Base-by-base conservation (phyloP, 2,888 invertebrate species). In the Agonopterix subpropinquella region DNA sequence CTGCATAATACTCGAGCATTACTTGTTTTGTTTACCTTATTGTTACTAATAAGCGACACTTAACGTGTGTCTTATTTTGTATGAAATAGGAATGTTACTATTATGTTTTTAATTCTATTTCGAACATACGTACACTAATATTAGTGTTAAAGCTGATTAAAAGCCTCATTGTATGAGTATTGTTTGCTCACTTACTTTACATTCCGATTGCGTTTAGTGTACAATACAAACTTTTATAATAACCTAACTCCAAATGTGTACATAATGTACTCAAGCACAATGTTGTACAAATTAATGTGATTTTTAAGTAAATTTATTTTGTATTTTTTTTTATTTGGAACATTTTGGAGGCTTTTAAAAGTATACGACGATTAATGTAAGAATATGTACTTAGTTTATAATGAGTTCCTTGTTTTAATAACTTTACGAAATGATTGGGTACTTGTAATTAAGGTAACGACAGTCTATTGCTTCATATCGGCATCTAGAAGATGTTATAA, bases 321-420 rank as follows among this genome's bases (percentile, higher is more conserved):
- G 65, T 72, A 64, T 67, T 66, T 61, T 67, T 70, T 68, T 71
- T 67, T 63, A 69, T 73, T 80, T 77, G 72, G 67, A 70, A 77
- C 73, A 70, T 72, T 81, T 80, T 88, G 82, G 88, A 88, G 88
- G 88, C 87, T 87, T 87, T 80, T 84, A 80, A 52, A 83, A 79
- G 86, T 87, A 87, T 87, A 87, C 86, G 87, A 86, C 62, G 70
- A 73, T 73, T 76, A 83, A 78, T 80, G 64, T 87, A 83, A 84
- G 85, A 75, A 75, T 80, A 83, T 78, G 86, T 87, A 88, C 85
- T 88, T 87, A 88, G 86, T 74, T 77, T 59, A 28, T 85, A 79
- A 81, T 71, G 69, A 82, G 85, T 86, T 85, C 85, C 85, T 85
- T 76, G 70, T 67, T 77, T 75, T 70, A 71, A 68, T 69, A 64